phyloP scores from a whole-genome alignment of 2,888 invertebrate genomes.

The Allolobophora icterica region DNA sequence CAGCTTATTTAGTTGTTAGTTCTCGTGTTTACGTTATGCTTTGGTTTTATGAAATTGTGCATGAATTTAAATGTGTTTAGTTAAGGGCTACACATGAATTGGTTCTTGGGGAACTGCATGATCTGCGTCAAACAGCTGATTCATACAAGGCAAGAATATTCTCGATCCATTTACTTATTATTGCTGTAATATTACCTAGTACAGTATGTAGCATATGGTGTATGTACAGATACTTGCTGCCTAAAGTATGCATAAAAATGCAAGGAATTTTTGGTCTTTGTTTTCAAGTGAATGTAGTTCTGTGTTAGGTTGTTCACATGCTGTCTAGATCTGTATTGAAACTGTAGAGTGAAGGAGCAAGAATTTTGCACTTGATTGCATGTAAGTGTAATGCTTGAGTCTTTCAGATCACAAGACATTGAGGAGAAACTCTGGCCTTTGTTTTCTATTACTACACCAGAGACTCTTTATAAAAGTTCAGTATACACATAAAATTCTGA shows the following conservation, averaged over 20 bases:
- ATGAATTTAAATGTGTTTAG: not conserved
- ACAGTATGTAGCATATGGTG: not conserved
- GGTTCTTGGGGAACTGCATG: conserved; percentile 11
- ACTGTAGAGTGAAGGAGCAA: not conserved
- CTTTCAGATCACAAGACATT: not conserved
- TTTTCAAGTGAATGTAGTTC: too few species aligned
- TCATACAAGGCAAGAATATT: not conserved
- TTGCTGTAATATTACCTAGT: not conserved
- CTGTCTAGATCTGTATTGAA: not conserved
- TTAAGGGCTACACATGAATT: conserved; percentile 1
- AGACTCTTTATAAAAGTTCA: too few species aligned
- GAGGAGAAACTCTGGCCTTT: too few species aligned
- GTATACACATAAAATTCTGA: too few species aligned
- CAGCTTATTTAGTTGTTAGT: not conserved
- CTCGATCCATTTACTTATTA: not conserved
- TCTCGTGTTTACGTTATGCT: not conserved
- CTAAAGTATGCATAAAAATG: too few species aligned
- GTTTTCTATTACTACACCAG: too few species aligned
- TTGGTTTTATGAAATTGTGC: not conserved
- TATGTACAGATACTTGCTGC: not conserved
- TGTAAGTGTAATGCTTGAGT: not conserved
- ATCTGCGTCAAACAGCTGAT: not conserved
- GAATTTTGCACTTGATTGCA: not conserved
- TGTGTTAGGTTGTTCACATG: not conserved
- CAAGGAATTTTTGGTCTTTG: too few species aligned